Percentiles rank a stretch among this genome's conserved stretches.
Evolutionary conservation across 2,888 invertebrate species (phyloP).

Genomic region (Ganaspis brasiliensis): DNA sequence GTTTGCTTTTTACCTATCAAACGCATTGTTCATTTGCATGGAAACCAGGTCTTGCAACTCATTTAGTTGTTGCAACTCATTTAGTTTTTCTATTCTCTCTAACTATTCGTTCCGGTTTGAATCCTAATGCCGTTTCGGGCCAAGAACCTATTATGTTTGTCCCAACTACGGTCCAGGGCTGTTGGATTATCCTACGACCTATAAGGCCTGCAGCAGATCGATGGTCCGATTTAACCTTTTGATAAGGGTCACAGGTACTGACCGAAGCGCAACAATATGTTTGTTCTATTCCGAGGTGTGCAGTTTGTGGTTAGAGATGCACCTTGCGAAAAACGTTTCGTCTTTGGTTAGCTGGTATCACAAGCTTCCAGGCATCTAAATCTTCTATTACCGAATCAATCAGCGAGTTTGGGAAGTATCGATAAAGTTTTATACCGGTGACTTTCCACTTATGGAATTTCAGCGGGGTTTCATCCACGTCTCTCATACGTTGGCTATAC

Average conservation of each 20-base stretch:
- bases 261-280: slow-evolving; percentile 56
- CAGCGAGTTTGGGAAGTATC: slow-evolving; percentile 36
- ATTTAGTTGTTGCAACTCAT: too few relatives aligned
- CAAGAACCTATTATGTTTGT: slow-evolving; percentile 51
- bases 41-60: background rate
- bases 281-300: slow-evolving; percentile 58
- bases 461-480: slow-evolving; percentile 39
- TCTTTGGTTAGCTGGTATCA: slow-evolving; percentile 23
- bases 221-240: slow-evolving; percentile 49
- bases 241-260: slow-evolving; percentile 54
- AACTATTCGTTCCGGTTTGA: background rate
- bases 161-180: slow-evolving; percentile 59
- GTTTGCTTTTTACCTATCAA: background rate
- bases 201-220: slow-evolving; percentile 35
- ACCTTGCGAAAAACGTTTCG: slow-evolving; percentile 55
- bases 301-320: slow-evolving; percentile 42
- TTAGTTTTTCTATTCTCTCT: background rate
- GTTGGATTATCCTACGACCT: slow-evolving; percentile 34
- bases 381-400: slow-evolving; percentile 44
- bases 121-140: background rate
- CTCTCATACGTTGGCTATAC: slow-evolving; percentile 42
- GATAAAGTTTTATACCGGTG: slow-evolving; percentile 43
- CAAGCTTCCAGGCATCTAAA: slow-evolving; percentile 58
- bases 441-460: slow-evolving; percentile 52
- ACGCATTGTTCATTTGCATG: background rate